Conservation (phyloP, 2,797 vertebrate genomes). For the Squalus acanthias region DNA sequence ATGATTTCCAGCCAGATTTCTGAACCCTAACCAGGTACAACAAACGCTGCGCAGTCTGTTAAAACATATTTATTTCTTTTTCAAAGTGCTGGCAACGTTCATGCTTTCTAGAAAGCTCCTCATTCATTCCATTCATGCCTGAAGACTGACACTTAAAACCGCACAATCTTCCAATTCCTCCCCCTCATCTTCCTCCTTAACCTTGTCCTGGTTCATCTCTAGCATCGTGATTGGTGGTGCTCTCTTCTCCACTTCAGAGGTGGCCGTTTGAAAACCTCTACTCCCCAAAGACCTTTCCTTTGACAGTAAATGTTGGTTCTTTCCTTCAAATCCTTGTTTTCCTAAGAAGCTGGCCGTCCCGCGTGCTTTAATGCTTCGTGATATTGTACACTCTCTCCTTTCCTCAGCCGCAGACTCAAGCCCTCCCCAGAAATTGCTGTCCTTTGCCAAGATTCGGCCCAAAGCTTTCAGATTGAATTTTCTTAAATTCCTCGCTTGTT, state of each 20-base stretch:
- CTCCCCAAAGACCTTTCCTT: background rate
- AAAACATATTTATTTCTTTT: background rate
- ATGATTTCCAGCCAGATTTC: background rate
- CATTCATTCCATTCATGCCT: constrained; percentile 14
- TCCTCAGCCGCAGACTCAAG: background rate
- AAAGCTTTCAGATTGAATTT: background rate
- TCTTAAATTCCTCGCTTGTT: background rate
- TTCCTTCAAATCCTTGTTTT: background rate
- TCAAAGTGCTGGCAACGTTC: background rate
- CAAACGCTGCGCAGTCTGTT: background rate
- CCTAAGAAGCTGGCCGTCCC: background rate
- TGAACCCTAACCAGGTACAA: background rate
- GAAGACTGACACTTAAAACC: background rate
- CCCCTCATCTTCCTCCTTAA: background rate
- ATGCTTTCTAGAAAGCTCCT: background rate
- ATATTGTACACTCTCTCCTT: background rate
- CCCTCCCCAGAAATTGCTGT: background rate
- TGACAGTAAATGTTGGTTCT: background rate
- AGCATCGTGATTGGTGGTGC: background rate
- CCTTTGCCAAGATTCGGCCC: background rate
- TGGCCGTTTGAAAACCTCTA: background rate
- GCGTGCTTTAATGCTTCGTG: background rate
- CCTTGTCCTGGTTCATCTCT: background rate
- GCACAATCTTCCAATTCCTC: background rate
- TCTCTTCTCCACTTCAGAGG: background rate